Conservation (phyloP, 2,113 vertebrate species). For the Ellobius talpinus region DNA sequence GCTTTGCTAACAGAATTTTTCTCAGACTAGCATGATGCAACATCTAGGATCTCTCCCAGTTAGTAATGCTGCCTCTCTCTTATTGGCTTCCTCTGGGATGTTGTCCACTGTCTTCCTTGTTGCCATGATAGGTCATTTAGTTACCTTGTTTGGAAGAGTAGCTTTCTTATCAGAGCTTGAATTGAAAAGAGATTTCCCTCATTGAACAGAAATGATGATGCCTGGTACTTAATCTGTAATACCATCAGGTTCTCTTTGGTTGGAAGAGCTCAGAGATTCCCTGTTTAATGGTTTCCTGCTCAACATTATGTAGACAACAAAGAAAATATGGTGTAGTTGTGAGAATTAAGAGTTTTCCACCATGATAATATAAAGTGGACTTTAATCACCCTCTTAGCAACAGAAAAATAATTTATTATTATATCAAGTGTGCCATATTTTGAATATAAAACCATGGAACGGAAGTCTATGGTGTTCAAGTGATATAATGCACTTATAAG, state of each 20-base stretch:
- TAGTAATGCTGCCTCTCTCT: neutral
- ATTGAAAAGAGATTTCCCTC: conserved; percentile 54
- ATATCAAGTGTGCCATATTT: neutral
- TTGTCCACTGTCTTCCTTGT: neutral
- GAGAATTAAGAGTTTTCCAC: neutral
- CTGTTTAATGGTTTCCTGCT: neutral
- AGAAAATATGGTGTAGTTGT: neutral
- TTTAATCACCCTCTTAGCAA: neutral
- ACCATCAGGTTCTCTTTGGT: neutral
- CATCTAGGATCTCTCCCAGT: neutral
- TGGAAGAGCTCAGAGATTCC: neutral
- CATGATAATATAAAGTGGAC: neutral
- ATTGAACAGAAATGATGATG: conserved; percentile 5
- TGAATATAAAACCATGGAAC: neutral
- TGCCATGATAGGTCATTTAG: neutral
- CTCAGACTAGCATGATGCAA: neutral
- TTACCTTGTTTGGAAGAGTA: conserved; percentile 37
- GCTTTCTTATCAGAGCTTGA: conserved; percentile 11
- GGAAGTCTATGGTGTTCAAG: neutral
- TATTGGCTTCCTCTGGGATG: neutral
- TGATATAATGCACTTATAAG: neutral
- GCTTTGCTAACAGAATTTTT: neutral
- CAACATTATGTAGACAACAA: neutral
- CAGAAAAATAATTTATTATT: conserved; percentile 26
- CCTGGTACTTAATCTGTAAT: neutral